phyloP scores from a whole-genome alignment of 2,888 invertebrate genomes.

The Aspidapion aeneum region DNA sequence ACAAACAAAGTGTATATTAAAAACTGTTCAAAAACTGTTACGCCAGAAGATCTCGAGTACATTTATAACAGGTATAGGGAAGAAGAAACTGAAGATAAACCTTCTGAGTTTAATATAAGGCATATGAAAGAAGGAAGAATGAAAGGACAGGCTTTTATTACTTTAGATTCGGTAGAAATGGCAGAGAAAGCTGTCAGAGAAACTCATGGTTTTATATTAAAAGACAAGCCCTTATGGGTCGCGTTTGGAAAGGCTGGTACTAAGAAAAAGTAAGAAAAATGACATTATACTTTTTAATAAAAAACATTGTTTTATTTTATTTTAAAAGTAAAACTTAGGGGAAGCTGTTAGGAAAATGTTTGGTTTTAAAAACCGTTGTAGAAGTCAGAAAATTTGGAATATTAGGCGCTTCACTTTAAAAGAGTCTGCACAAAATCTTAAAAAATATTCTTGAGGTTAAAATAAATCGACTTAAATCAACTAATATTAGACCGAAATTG shows the following conservation, averaged over 20 bases:
- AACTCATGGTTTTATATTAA: conserved; percentile 84
- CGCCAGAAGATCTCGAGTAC: conserved; percentile 67
- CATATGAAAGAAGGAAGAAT: conserved; percentile 93
- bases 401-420: no score
- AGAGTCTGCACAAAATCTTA: no score
- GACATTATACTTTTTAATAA: no score
- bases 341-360: no score
- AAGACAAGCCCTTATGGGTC: conserved; percentile 88
- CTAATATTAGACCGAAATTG: no score
- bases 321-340: no score
- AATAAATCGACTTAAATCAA: no score
- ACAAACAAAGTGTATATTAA: conserved; percentile 88
- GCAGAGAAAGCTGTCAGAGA: conserved; percentile 75
- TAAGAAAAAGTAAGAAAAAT: conserved; percentile 31
- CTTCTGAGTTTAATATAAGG: conserved; percentile 62
- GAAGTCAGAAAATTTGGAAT: no score
- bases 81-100: conserved; percentile 32
- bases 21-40: conserved; percentile 80
- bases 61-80: conserved; percentile 57
- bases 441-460: no score
- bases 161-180: conserved; percentile 64
- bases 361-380: no score
- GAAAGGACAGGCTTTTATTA: conserved; percentile 95
- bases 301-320: no score
- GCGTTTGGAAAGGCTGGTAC: conserved; percentile 66